phyloP scores from a whole-genome alignment of 2,797 vertebrate genomes.

The Falco rusticolus region DNA sequence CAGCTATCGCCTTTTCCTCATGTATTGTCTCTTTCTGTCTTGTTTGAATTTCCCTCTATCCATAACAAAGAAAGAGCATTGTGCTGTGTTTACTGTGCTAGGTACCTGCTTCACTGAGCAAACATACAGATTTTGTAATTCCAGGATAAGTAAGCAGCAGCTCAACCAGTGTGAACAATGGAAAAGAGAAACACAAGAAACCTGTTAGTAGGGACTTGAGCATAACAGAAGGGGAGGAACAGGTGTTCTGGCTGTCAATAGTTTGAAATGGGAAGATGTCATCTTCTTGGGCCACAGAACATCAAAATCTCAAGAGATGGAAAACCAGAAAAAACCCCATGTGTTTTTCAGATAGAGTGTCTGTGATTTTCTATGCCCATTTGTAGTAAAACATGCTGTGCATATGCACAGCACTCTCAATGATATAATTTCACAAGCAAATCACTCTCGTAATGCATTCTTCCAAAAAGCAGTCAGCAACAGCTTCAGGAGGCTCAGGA shows the following conservation, averaged over 20 bases:
- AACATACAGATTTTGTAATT: not conserved
- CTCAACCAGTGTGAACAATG: not conserved
- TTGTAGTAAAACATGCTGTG: not conserved
- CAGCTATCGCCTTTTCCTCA: not conserved
- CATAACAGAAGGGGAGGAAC: not conserved
- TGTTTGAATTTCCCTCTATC: not conserved
- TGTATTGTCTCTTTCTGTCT: not conserved
- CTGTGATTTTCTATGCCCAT: not conserved
- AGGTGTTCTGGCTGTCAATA: not conserved
- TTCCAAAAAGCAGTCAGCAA: not conserved
- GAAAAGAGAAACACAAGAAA: not conserved
- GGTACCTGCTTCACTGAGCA: not conserved
- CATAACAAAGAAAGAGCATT: not conserved
- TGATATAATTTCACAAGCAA: not conserved
- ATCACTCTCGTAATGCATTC: accelerated
- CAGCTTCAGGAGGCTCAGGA: not conserved
- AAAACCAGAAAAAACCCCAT: not conserved
- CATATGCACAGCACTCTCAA: not conserved
- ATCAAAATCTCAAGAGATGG: not conserved
- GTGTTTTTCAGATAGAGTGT: not conserved
- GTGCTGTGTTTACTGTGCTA: not conserved
- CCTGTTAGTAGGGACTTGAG: not conserved
- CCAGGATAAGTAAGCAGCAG: not conserved
- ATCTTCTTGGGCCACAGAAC: not conserved
- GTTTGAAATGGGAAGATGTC: not conserved